Percentiles rank a stretch among this genome's conserved stretches.
Conservation (phyloP, 1,140 invertebrate genomes). For the Papilio xuthus region DNA sequence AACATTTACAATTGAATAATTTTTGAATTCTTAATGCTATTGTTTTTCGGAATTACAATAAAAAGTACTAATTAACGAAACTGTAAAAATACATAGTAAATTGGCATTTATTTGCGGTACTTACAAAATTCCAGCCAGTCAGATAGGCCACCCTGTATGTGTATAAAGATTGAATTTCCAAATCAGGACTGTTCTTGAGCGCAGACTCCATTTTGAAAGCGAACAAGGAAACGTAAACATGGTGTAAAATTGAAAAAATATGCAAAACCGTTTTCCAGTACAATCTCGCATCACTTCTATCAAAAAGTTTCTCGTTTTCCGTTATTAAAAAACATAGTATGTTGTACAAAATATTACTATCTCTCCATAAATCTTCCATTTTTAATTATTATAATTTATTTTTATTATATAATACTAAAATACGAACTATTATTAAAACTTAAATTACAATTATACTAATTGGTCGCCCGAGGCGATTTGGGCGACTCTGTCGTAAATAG, state of each 20-base stretch:
- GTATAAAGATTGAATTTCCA: constrained; percentile 51
- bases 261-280: constrained; percentile 71
- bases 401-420: constrained; percentile 40
- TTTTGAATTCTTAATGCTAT: no score
- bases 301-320: constrained; percentile 72
- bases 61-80: no score
- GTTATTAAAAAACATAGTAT: constrained; percentile 70
- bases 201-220: constrained; percentile 45
- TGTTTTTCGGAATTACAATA: no score
- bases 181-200: constrained; percentile 40
- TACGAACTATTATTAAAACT: constrained; percentile 39
- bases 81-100: neutral
- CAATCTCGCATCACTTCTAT: constrained; percentile 61
- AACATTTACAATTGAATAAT: no score
- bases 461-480: constrained; percentile 38
- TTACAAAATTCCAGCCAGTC: constrained; percentile 74
- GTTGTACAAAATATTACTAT: constrained; percentile 70
- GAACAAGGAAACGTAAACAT: constrained; percentile 50
- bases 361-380: constrained; percentile 62
- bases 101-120: constrained; percentile 42
- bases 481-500: constrained; percentile 32
- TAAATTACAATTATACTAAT: constrained; percentile 41
- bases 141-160: constrained; percentile 54
- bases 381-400: constrained; percentile 23
- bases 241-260: constrained; percentile 54